Evolutionary conservation across 2,888 invertebrate genomes (phyloP).

Genomic region (Caenorhabditis sp.): DNA sequence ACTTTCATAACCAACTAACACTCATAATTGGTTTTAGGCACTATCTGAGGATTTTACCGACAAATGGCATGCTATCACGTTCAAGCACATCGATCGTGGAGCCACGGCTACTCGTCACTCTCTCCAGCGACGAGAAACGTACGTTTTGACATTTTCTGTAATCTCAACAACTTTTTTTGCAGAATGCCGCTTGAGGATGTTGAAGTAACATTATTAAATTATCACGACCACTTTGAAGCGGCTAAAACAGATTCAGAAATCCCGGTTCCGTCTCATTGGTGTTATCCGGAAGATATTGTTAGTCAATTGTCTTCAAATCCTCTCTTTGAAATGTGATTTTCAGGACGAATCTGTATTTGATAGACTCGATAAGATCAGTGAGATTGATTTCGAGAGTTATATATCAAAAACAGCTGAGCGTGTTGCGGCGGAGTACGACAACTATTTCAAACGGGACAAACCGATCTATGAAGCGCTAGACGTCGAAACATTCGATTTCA

Average conservation of each 20-base stretch:
- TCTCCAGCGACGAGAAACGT: not conserved
- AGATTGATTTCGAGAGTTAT: slow-evolving; percentile 37
- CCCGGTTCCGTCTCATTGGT: slow-evolving; percentile 24
- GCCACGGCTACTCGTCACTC: slow-evolving; percentile 21
- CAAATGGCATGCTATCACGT: slow-evolving; percentile 31
- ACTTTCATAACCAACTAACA: not conserved
- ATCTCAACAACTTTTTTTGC: not conserved
- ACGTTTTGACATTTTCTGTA: not conserved
- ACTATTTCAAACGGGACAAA: not conserved
- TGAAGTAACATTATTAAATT: slow-evolving; percentile 35
- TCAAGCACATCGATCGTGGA: slow-evolving; percentile 51
- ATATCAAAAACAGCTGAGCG: slow-evolving; percentile 26
- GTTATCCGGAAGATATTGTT: slow-evolving; percentile 9
- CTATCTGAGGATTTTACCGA: not conserved
- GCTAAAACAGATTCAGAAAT: slow-evolving; percentile 27
- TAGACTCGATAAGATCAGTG: not conserved
- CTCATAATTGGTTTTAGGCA: not conserved
- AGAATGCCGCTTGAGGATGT: slow-evolving; percentile 28
- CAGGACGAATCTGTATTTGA: slow-evolving; percentile 7
- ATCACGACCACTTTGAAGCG: slow-evolving; percentile 40
- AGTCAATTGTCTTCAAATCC: not conserved
- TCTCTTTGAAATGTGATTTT: not conserved
- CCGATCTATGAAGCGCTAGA: slow-evolving; percentile 6
- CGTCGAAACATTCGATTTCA: slow-evolving; percentile 43
- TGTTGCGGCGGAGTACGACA: slow-evolving; percentile 6